Evolutionary conservation across 1,140 invertebrate species (phyloP).

Genomic region (Tyrophagus putrescentiae): DNA sequence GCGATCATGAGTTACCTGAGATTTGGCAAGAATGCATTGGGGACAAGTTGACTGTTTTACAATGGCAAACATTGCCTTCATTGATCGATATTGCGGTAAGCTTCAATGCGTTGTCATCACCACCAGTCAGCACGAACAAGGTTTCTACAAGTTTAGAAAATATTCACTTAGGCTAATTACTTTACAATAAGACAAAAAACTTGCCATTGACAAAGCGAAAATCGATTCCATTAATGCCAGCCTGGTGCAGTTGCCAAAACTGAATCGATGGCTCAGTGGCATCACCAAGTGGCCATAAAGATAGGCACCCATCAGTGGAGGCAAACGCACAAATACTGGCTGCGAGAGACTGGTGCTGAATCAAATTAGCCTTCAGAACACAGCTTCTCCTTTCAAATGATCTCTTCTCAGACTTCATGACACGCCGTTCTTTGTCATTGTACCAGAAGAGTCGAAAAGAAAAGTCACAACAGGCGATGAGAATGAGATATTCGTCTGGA

Average conservation of each 20-base stretch:
- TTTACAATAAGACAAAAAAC: neutral
- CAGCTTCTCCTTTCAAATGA: constrained; percentile 19
- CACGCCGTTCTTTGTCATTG: neutral
- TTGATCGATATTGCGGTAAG: constrained; percentile 6
- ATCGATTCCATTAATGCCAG: constrained; percentile 24
- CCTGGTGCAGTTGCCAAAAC: constrained; percentile 16
- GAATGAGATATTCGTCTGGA: constrained; percentile 37
- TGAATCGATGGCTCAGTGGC: neutral
- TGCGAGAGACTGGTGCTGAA: neutral
- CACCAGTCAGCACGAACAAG: constrained; percentile 21
- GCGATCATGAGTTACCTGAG: constrained; percentile 17
- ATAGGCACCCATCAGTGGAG: constrained; percentile 19
- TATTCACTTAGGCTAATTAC: no score
- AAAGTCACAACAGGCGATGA: constrained; percentile 55
- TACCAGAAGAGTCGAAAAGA: constrained; percentile 39
- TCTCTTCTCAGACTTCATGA: constrained; percentile 8
- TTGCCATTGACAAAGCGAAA: constrained; percentile 17
- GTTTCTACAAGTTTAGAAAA: constrained; percentile 2
- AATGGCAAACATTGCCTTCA: neutral
- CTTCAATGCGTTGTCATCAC: constrained; percentile 22
- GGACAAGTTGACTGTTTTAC: neutral
- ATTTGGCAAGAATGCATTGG: constrained; percentile 24
- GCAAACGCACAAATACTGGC: constrained; percentile 7
- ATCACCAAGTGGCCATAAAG: neutral
- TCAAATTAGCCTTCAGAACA: constrained; percentile 12